Evolutionary conservation across 2,888 invertebrate genomes (phyloP).

Genomic region (Tiphia femorata): DNA sequence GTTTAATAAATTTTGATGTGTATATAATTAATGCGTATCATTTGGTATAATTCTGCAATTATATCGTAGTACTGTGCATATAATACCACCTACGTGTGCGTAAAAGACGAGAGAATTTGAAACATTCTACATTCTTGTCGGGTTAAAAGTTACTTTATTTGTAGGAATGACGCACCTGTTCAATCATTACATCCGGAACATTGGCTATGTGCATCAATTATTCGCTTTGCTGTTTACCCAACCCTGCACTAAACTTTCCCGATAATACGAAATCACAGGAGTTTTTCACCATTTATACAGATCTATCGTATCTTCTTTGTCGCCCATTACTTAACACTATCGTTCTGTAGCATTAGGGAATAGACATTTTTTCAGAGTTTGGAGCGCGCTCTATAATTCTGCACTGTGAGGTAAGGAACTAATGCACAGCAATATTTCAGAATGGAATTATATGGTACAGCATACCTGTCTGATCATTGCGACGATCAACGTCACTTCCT

Average conservation of each 20-base stretch:
- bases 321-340: not conserved
- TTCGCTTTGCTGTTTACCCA: conserved; percentile 11
- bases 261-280: too few relatives aligned
- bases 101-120: not conserved
- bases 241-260: conserved; percentile 32
- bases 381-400: conserved; percentile 44
- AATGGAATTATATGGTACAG: conserved; percentile 21
- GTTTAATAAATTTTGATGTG: too few relatives aligned
- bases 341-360: too few relatives aligned
- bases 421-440: conserved; percentile 23
- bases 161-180: conserved; percentile 34
- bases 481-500: too few relatives aligned
- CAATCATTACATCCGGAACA: conserved; percentile 32
- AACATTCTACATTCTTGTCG: not conserved
- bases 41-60: too few relatives aligned
- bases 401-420: conserved; percentile 26
- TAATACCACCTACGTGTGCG: not conserved
- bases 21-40: too few relatives aligned
- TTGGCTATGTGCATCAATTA: conserved; percentile 27
- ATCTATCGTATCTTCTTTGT: not conserved
- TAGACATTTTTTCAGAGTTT: conserved; percentile 25
- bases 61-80: too few relatives aligned
- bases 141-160: too few relatives aligned
- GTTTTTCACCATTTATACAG: too few relatives aligned
- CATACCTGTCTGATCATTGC: too few relatives aligned